These are phyloP conservation scores for Chrysocyon brachyurus DNA, from an alignment of 2,797 vertebrate species.

Conservation along the genomic window DNA sequence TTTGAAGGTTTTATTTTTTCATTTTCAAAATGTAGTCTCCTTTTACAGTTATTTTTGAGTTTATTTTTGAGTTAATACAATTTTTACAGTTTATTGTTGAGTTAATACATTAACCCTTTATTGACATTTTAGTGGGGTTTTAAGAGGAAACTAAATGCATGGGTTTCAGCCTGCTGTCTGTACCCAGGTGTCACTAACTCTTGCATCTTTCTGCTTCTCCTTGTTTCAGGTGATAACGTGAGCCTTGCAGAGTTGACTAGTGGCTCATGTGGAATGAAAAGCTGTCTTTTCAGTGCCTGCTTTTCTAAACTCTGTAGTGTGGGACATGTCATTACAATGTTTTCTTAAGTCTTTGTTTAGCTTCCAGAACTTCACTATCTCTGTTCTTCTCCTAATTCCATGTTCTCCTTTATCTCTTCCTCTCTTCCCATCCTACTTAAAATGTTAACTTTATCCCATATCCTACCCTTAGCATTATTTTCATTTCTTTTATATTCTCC, in stretches of 20 bases:
- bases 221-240: rapidly evolving
- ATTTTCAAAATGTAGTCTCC: conserved; percentile 1
- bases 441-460: background rate
- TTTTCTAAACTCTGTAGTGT: background rate
- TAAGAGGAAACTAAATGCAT: background rate
- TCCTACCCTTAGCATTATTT: background rate
- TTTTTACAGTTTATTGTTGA: background rate
- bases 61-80: background rate
- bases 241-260: background rate
- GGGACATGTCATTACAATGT: rapidly evolving
- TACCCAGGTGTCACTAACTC: background rate
- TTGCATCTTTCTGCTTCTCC: background rate
- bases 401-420: background rate
- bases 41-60: background rate
- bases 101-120: background rate
- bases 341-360: background rate
- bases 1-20: background rate
- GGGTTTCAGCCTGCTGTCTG: background rate
- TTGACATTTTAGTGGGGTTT: background rate
- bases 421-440: background rate
- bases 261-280: background rate
- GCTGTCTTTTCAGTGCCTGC: background rate
- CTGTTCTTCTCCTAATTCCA: background rate
- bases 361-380: background rate
- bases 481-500: background rate